phyloP scores from a whole-genome alignment of 1,140 invertebrate genomes.

The Limonius californicus region DNA sequence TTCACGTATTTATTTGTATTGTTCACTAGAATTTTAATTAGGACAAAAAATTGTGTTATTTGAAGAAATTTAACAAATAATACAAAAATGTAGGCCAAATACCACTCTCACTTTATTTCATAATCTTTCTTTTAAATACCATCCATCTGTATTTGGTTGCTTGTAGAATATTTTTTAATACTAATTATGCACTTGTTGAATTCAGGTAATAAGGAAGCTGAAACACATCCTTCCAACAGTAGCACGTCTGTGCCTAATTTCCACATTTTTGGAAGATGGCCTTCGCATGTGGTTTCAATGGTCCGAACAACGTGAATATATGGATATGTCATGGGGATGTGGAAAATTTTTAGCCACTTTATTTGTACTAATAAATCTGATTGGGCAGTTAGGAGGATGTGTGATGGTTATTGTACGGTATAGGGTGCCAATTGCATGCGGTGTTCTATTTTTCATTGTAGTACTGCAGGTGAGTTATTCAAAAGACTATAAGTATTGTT shows the following conservation, averaged over 20 bases:
- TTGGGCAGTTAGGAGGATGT: conserved; percentile 94
- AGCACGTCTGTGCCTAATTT: conserved; percentile 95
- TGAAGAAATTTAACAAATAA: not conserved
- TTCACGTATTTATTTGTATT: not conserved
- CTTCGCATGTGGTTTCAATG: conserved; percentile 99
- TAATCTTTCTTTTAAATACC: no score
- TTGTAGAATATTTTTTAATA: conserved; percentile 1
- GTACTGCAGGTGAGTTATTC: conserved; percentile 73
- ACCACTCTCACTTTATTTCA: not conserved
- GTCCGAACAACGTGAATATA: conserved; percentile 96
- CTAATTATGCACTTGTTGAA: no score
- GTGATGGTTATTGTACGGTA: conserved; percentile 91
- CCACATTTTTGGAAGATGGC: conserved; percentile 99
- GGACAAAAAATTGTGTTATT: not conserved
- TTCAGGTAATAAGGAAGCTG: conserved; percentile 84
- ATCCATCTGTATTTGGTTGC: not conserved
- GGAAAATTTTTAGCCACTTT: conserved; percentile 87
- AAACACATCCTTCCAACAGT: conserved; percentile 94
- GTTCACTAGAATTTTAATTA: not conserved
- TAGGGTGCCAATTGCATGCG: conserved; percentile 93
- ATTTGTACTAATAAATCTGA: conserved; percentile 91
- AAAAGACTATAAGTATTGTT: no score
- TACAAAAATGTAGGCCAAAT: not conserved
- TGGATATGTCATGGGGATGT: conserved; percentile 97
- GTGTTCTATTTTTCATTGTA: conserved; percentile 93